Conservation (phyloP, 2,888 invertebrate genomes). For the Pristionchus arcanus region DNA sequence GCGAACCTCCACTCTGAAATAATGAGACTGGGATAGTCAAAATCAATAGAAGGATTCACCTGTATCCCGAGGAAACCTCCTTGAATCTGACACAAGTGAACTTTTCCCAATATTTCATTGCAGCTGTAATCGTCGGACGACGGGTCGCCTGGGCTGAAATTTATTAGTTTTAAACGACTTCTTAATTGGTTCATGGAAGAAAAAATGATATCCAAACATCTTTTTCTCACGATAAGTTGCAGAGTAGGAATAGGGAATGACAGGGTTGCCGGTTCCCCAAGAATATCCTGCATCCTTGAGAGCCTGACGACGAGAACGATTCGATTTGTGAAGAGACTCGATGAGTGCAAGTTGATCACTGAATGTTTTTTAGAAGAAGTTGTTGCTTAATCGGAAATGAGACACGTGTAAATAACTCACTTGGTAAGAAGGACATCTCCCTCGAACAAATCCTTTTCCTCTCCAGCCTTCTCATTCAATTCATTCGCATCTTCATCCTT, state of each 20-base stretch:
- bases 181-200: no score
- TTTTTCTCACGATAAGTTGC: slow-evolving; percentile 8
- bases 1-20: slow-evolving; percentile 3
- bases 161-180: not conserved
- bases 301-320: slow-evolving; percentile 47
- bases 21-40: not conserved
- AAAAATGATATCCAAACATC: no score
- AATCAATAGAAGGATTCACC: not conserved
- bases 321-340: not conserved
- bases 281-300: slow-evolving; percentile 29
- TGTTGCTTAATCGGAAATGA: not conserved
- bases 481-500: not conserved
- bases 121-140: not conserved
- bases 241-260: slow-evolving; percentile 43
- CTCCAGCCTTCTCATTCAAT: slow-evolving; percentile 34
- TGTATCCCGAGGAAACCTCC: not conserved
- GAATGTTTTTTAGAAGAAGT: not conserved
- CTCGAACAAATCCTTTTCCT: slow-evolving; percentile 49
- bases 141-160: not conserved
- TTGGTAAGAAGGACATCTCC: slow-evolving; percentile 44
- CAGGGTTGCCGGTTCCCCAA: slow-evolving; percentile 46
- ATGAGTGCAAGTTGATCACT: slow-evolving; percentile 33
- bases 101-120: slow-evolving; percentile 50
- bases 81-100: slow-evolving; percentile 43
- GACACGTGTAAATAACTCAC: not conserved